These are phyloP conservation scores for Bovichtus diacanthus DNA, from an alignment of 2,797 vertebrate species.

Conservation along the genomic window DNA sequence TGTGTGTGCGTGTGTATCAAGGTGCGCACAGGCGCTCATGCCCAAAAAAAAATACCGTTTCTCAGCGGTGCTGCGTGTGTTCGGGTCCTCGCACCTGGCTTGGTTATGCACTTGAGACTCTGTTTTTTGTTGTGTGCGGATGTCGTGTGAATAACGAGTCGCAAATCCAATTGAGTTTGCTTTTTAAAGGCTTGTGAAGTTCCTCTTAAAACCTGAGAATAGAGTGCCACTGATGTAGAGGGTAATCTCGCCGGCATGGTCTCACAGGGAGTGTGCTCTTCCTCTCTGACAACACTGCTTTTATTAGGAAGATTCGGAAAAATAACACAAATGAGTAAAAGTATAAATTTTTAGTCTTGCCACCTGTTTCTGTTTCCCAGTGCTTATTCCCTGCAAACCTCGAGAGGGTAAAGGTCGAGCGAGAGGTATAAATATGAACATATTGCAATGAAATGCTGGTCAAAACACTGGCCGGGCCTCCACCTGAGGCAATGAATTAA, in stretches of 20 bases:
- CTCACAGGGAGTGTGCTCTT: conserved; percentile 54
- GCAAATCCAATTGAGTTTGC: conserved; percentile 48
- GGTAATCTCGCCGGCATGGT: conserved; percentile 47
- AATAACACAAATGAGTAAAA: conserved; percentile 30
- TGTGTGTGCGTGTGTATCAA: conserved; percentile 45
- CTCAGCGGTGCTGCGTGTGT: conserved; percentile 18
- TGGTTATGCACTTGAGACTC: conserved; percentile 18
- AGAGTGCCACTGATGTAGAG: conserved; percentile 49
- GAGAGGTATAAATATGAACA: conserved; percentile 13
- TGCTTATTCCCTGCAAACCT: conserved; percentile 27
- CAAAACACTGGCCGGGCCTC: conserved; percentile 16
- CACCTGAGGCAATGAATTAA: conserved; percentile 54
- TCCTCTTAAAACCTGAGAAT: conserved; percentile 51
- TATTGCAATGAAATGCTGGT: conserved; percentile 43
- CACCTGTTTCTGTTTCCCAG: conserved; percentile 21
- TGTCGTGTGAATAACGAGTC: conserved; percentile 30
- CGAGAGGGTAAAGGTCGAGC: conserved; percentile 33
- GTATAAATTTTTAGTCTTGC: conserved; percentile 28
- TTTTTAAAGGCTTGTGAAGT: conserved; percentile 51
- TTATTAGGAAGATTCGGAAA: conserved; percentile 34
- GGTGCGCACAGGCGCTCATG: conserved; percentile 23
- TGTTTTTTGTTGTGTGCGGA: conserved; percentile 6
- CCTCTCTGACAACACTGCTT: conserved; percentile 23
- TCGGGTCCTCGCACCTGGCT: conserved; percentile 43
- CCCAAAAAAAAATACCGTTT: conserved; percentile 42